Evolutionary conservation across 2,888 invertebrate genomes (phyloP).

Genomic region (Zaprionus obscuricornis): DNA sequence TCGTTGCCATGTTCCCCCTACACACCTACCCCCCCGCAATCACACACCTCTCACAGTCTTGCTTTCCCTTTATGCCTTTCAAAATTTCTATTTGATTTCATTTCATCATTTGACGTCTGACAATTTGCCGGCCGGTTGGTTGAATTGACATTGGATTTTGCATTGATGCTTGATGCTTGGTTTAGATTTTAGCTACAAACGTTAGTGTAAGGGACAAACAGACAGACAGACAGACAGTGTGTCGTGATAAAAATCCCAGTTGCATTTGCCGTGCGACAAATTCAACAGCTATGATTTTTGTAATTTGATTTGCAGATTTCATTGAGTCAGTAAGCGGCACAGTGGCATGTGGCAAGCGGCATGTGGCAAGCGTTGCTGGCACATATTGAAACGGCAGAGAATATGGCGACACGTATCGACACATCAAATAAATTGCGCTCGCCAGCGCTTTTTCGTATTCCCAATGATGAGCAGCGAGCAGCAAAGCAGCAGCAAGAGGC

Average conservation of each 20-base stretch:
- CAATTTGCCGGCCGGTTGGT: constrained; percentile 74
- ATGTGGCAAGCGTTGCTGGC: neutral
- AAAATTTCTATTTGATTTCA: constrained; percentile 66
- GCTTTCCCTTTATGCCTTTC: constrained; percentile 38
- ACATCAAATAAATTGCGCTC: constrained; percentile 70
- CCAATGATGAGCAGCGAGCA: constrained; percentile 56
- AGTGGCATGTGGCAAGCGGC: neutral
- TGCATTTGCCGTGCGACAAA: constrained; percentile 74
- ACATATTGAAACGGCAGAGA: too few species aligned
- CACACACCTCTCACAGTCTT: constrained; percentile 1
- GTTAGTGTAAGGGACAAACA: neutral
- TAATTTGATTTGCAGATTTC: constrained; percentile 80
- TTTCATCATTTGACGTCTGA: constrained; percentile 77
- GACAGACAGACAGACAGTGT: too few species aligned
- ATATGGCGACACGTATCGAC: constrained; percentile 59
- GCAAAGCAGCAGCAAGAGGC: neutral
- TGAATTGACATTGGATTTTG: constrained; percentile 1
- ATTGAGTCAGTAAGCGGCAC: neutral
- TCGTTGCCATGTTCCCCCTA: constrained; percentile 4
- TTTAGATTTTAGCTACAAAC: neutral
- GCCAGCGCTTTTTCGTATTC: constrained; percentile 50
- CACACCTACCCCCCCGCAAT: neutral
- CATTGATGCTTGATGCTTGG: constrained; percentile 6
- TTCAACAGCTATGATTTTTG: constrained; percentile 76
- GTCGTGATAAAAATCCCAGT: constrained; percentile 36